A percentile compares a stretch with the other conserved stretches of the same genome.
Conservation (phyloP, 2,113 vertebrate species). For the Polypterus bichir region DNA sequence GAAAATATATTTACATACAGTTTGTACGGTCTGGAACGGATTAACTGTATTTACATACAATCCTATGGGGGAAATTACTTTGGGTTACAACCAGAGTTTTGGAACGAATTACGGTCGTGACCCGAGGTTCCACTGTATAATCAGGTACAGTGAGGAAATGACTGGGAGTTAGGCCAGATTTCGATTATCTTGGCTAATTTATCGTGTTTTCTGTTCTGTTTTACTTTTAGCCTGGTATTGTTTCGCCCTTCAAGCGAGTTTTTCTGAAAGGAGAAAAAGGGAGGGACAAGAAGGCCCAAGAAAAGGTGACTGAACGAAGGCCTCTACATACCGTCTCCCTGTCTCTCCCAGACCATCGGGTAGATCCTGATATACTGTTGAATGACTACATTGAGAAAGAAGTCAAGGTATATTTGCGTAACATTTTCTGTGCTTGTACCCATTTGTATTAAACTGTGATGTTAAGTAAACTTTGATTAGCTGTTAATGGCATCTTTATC, state of each 20-base stretch:
- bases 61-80: background rate
- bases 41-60: background rate
- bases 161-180: background rate
- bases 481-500: too few relatives aligned
- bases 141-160: background rate
- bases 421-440: background rate
- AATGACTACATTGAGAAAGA: slow-evolving; percentile 97
- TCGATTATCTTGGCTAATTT: background rate
- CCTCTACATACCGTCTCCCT: slow-evolving; percentile 80
- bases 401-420: slow-evolving; percentile 67
- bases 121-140: background rate
- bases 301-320: slow-evolving; percentile 78
- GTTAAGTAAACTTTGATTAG: too few relatives aligned
- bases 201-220: slow-evolving; percentile 17
- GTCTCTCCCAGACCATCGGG: slow-evolving; percentile 70
- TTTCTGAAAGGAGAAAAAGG: slow-evolving; percentile 90
- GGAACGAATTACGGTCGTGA: too few relatives aligned
- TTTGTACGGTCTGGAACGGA: background rate
- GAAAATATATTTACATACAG: too few relatives aligned
- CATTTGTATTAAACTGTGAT: background rate
- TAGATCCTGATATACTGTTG: slow-evolving; percentile 82
- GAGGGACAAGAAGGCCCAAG: slow-evolving; percentile 83
- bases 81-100: too few relatives aligned
- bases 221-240: slow-evolving; percentile 71
- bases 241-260: slow-evolving; percentile 91